Evolutionary conservation across 2,888 invertebrate genomes (phyloP), one percentile per base, ranked within the genome.

Genomic region (Lycaena phlaeas): DNA sequence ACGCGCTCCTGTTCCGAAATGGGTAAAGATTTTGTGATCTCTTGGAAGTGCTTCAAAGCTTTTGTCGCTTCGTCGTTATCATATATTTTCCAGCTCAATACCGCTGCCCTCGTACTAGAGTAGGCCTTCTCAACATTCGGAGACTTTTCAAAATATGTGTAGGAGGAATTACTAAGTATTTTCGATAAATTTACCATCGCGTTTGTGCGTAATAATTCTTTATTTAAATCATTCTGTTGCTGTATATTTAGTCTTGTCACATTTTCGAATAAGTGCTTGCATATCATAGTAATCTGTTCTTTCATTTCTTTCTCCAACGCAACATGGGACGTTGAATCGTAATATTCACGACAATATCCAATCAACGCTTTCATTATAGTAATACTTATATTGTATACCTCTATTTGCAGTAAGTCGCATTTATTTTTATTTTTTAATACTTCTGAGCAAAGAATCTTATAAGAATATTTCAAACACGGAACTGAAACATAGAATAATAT

Each of bases 1-100:
- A 61, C 54, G 26, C 81, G 68, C 56, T 90, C 89, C 39, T 56
- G 49, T 43, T 54, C 62, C 3, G 50, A 49, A 2, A 64, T 42
- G 3, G 59, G 46, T 2, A 49, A 57, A 2, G 63, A 38, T 17
- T 72, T 67, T 3, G 71, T 46, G 2, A 27, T 44, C 1, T 56
- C 30, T 44, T 72, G 52, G 4, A 78, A 44, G n/a, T 34, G 27
- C 37, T 56, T 52, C 1, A 78, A 46, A 1, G 57, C 45, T 11
- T 44, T 41, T 5, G 61, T 22, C 9, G 64, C 57, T 6, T 44
- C 40, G 0, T 55, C 44, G 45, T 66, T 62, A 17, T 67, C 29
- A 47, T 63, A 78, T n/a, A 52, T 41, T 2, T 48, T 38, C 22
- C 56, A 46, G 5, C 52, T 48, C 7, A 70, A 51, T 7, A 77